Evolutionary conservation across 2,888 invertebrate species (phyloP).

Genomic region (Chymomyza fuscimana): DNA sequence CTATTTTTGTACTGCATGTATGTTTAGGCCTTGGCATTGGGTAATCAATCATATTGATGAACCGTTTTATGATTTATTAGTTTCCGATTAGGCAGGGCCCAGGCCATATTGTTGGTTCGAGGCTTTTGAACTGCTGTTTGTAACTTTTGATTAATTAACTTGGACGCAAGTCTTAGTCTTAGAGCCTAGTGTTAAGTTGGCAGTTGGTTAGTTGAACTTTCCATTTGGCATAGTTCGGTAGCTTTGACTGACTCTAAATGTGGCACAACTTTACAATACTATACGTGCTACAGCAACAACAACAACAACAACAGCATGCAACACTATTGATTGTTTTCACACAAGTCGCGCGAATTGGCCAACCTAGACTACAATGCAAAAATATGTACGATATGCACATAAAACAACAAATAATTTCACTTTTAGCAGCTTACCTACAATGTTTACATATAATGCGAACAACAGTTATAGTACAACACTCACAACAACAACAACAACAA

Average conservation of each 20-base stretch:
- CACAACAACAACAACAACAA: slow-evolving; percentile 27
- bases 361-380: neutral
- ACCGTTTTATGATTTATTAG: neutral
- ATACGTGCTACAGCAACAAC: too few relatives aligned
- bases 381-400: neutral
- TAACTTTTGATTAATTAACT: neutral
- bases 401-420: slow-evolving; percentile 66
- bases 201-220: neutral
- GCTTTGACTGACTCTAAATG: neutral
- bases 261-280: neutral
- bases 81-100: neutral
- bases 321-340: neutral
- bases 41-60: neutral
- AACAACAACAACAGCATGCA: too few relatives aligned
- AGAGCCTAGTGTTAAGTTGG: too few relatives aligned
- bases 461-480: slow-evolving; percentile 18
- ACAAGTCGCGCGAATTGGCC: neutral
- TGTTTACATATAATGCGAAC: slow-evolving; percentile 33
- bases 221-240: neutral
- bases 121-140: neutral
- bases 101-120: too few relatives aligned
- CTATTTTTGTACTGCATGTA: neutral
- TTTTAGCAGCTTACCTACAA: slow-evolving; percentile 60
- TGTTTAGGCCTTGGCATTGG: neutral
- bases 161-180: too few relatives aligned